A percentile compares a stretch with the other conserved stretches of the same genome.
Evolutionary conservation across 2,888 invertebrate genomes (phyloP).

Genomic region (Mythimna impura): DNA sequence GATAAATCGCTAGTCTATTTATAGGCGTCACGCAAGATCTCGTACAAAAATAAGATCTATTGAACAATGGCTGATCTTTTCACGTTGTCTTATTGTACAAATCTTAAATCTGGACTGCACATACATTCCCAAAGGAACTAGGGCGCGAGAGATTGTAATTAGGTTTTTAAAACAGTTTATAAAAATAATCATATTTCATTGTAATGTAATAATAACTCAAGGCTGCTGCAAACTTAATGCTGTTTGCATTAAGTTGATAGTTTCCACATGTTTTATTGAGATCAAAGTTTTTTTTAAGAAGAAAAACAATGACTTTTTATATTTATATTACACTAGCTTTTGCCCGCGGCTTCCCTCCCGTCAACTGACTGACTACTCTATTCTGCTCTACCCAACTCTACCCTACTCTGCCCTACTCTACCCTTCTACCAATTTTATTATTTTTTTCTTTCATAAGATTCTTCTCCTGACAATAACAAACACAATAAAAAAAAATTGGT

Average conservation of each 20-base stretch:
- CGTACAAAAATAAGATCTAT: slow-evolving; percentile 37
- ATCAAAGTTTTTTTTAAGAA: slow-evolving; percentile 22
- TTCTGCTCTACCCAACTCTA: too few relatives aligned
- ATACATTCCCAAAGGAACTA: slow-evolving; percentile 30
- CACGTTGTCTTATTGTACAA: slow-evolving; percentile 4
- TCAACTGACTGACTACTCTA: too few relatives aligned
- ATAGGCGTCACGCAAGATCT: slow-evolving; percentile 49
- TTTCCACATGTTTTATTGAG: slow-evolving; percentile 34
- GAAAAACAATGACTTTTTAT: slow-evolving; percentile 11
- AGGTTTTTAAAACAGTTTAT: slow-evolving; percentile 30
- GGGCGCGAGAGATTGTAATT: slow-evolving; percentile 22
- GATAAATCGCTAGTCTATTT: slow-evolving; percentile 51
- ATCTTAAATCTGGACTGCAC: slow-evolving; percentile 4
- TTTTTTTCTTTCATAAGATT: too few relatives aligned
- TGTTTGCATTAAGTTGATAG: slow-evolving; percentile 33
- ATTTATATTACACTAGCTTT: background rate
- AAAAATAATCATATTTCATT: slow-evolving; percentile 36
- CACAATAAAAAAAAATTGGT: too few relatives aligned
- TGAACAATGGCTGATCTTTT: slow-evolving; percentile 22
- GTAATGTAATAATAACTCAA: slow-evolving; percentile 36
- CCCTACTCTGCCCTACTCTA: too few relatives aligned
- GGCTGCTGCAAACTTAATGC: too few relatives aligned
- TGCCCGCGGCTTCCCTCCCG: too few relatives aligned
- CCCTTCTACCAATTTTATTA: too few relatives aligned
- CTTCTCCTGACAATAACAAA: too few relatives aligned